phyloP scores from a whole-genome alignment of 2,888 invertebrate species.

The Tyria jacobaeae region DNA sequence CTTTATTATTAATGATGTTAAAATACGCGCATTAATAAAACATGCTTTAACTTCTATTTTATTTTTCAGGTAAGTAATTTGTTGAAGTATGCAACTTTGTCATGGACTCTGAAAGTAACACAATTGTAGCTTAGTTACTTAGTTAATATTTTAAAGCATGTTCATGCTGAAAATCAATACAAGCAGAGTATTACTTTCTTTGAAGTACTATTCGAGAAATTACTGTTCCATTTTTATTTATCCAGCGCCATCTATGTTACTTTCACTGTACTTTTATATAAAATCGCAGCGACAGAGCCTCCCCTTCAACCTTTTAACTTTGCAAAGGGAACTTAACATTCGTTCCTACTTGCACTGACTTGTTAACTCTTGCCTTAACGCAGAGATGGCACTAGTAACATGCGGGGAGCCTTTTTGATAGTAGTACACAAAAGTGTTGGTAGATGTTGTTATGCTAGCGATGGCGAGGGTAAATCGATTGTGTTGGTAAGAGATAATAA shows the following conservation, averaged over 20 bases:
- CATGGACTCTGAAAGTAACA: not conserved
- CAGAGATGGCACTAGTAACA: slow-evolving; percentile 42
- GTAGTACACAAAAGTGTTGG: not conserved
- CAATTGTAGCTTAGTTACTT: not conserved
- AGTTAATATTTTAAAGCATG: not conserved
- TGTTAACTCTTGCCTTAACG: not conserved
- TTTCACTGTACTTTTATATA: slow-evolving; percentile 14
- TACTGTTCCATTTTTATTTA: slow-evolving; percentile 12
- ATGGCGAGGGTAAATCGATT: slow-evolving; percentile 14
- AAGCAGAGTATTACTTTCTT: not conserved
- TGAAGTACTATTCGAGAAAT: too few relatives aligned
- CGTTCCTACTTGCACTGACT: slow-evolving; percentile 28
- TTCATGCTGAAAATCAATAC: not conserved
- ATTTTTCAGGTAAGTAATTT: slow-evolving; percentile 41
- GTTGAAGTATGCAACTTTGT: not conserved
- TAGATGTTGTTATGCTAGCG: slow-evolving; percentile 27
- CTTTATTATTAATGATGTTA: not conserved
- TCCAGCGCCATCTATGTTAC: slow-evolving; percentile 46
- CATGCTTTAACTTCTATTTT: not conserved
- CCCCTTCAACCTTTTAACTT: not conserved
- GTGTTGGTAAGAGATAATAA: not conserved
- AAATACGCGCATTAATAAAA: not conserved
- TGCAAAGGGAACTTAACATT: slow-evolving; percentile 17
- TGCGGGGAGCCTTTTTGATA: not conserved
- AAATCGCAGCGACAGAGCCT: slow-evolving; percentile 9